These are phyloP conservation scores for Nothoprocta pentlandii DNA, from an alignment of 2,113 vertebrate species.

Conservation along the genomic window DNA sequence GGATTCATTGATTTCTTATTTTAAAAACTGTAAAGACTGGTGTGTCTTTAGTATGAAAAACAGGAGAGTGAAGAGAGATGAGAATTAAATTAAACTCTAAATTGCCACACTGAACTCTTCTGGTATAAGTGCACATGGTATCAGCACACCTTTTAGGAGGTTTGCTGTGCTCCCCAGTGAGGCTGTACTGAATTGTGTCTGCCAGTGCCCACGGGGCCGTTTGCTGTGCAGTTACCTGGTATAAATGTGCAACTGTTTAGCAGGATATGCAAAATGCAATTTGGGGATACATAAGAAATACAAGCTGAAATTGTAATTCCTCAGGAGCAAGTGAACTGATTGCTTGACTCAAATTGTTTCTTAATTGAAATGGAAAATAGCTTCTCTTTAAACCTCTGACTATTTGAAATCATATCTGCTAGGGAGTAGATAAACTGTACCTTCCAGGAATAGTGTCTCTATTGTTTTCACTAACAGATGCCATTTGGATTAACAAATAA, in stretches of 20 bases:
- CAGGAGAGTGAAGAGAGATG: background rate
- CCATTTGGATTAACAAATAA: background rate
- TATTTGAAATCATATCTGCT: background rate
- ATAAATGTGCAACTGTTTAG: rapidly evolving
- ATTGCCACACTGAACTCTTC: background rate
- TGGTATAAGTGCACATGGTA: background rate
- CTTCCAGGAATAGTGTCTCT: background rate
- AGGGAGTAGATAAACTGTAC: background rate
- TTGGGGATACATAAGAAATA: background rate
- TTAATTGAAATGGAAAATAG: constrained; percentile 8
- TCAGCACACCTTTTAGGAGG: background rate
- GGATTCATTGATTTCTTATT: background rate
- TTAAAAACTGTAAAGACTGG: background rate
- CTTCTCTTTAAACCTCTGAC: constrained; percentile 26
- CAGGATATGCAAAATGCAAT: background rate
- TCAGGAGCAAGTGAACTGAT: background rate
- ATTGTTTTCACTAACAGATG: background rate
- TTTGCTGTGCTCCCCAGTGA: rapidly evolving
- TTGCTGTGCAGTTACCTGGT: background rate
- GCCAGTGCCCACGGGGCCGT: background rate
- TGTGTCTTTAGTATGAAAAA: background rate
- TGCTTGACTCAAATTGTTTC: background rate
- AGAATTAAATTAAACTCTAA: background rate
- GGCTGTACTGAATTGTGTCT: background rate
- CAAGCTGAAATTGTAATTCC: background rate